These are phyloP conservation scores for Etia nguti DNA, from an alignment of 2,113 vertebrate species.

Conservation along the genomic window DNA sequence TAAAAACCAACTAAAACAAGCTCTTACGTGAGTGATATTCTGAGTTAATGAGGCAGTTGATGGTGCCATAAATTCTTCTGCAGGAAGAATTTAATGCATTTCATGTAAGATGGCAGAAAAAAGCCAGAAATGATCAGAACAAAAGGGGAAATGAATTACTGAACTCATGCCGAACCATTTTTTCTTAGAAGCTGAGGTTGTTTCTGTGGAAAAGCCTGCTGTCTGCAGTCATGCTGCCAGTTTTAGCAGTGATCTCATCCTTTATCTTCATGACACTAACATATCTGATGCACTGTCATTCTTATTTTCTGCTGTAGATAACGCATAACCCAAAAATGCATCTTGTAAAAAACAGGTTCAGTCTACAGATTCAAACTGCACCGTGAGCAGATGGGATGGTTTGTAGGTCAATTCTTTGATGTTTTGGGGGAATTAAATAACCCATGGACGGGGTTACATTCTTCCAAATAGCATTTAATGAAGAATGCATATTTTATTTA, in stretches of 20 bases:
- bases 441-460: neutral
- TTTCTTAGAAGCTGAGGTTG: neutral
- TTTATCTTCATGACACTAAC: neutral
- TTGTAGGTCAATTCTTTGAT: neutral
- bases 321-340: neutral
- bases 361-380: neutral
- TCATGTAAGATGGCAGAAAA: neutral
- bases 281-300: neutral
- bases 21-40: neutral
- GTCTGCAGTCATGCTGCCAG: neutral
- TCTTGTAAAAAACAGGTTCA: neutral
- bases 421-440: neutral
- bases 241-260: neutral
- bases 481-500: neutral
- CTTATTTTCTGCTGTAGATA: neutral
- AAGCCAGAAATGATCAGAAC: neutral
- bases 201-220: neutral
- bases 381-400: neutral
- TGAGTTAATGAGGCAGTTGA: neutral
- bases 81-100: neutral
- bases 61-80: neutral
- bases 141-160: neutral
- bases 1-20: neutral
- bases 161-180: neutral
- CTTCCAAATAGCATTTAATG: neutral